phyloP scores from a whole-genome alignment of 1,140 invertebrate species.

The Paralvinella palmiformis region DNA sequence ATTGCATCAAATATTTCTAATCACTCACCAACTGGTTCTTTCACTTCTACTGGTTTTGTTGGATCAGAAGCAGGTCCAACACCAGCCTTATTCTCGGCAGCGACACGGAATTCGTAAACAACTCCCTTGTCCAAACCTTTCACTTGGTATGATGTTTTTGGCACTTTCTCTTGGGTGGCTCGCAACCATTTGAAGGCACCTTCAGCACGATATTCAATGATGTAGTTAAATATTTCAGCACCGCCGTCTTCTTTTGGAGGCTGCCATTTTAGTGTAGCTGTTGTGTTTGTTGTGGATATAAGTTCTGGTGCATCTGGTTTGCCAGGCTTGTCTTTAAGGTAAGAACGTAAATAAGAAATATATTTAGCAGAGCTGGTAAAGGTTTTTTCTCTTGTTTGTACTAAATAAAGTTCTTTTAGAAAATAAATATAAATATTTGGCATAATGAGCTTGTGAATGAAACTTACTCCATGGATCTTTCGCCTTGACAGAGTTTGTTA shows the following conservation, averaged over 20 bases:
- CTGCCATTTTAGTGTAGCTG: conserved; percentile 88
- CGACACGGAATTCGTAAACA: conserved; percentile 94
- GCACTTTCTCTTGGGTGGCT: conserved; percentile 57
- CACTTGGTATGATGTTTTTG: conserved; percentile 29
- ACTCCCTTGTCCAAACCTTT: conserved; percentile 79
- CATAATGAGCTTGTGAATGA: neutral
- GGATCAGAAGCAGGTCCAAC: conserved; percentile 88
- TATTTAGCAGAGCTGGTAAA: neutral
- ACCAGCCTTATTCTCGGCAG: conserved; percentile 94
- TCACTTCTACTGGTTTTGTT: conserved; percentile 60
- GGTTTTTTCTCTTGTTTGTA: neutral
- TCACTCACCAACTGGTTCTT: conserved; percentile 65
- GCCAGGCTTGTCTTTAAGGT: conserved; percentile 13
- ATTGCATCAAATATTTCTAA: no score
- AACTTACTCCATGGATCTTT: conserved; percentile 71
- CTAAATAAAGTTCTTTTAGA: neutral
- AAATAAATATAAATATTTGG: neutral
- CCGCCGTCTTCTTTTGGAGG: conserved; percentile 86
- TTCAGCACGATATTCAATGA: conserved; percentile 86
- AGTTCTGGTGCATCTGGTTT: conserved; percentile 16
- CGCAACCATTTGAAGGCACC: conserved; percentile 58
- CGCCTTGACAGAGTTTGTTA: conserved; percentile 77
- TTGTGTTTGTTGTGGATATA: conserved; percentile 4
- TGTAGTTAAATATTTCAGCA: conserved; percentile 80
- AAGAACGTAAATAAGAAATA: neutral